phyloP scores from a whole-genome alignment of 2,797 vertebrate genomes.

The Melopsittacus undulatus region DNA sequence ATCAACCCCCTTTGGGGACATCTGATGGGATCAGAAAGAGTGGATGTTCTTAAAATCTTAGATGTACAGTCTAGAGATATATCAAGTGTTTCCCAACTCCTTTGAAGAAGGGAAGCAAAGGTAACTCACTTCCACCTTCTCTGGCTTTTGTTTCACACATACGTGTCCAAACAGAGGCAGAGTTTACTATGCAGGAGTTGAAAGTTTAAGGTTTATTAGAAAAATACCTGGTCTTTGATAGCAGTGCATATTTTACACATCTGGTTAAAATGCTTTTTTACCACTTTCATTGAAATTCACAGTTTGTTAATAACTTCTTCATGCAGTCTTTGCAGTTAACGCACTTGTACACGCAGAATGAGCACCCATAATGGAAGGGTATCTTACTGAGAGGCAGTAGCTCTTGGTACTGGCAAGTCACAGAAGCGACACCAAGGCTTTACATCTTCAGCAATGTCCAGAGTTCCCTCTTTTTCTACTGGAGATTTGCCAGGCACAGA shows the following conservation, averaged over 20 bases:
- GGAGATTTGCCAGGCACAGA: fast-evolving
- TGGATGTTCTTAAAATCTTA: neutral
- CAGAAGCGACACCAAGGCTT: neutral
- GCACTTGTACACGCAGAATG: neutral
- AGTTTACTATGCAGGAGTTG: neutral
- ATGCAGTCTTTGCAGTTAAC: neutral
- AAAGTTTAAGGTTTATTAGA: neutral
- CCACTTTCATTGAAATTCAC: neutral
- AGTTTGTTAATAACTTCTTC: neutral
- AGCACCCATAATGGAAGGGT: neutral
- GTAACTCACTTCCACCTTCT: neutral
- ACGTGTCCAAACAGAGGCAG: neutral
- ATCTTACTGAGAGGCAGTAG: neutral
- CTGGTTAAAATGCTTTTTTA: neutral
- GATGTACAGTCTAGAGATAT: neutral
- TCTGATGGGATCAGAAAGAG: neutral
- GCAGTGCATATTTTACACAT: neutral
- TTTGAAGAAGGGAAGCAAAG: neutral
- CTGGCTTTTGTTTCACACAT: neutral
- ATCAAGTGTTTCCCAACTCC: neutral
- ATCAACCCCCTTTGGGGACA: neutral
- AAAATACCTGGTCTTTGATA: neutral
- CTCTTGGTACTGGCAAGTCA: neutral
- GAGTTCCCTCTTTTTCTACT: neutral
- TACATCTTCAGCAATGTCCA: neutral